Evolutionary conservation across 1,140 invertebrate species (phyloP).

Genomic region (Battus philenor): DNA sequence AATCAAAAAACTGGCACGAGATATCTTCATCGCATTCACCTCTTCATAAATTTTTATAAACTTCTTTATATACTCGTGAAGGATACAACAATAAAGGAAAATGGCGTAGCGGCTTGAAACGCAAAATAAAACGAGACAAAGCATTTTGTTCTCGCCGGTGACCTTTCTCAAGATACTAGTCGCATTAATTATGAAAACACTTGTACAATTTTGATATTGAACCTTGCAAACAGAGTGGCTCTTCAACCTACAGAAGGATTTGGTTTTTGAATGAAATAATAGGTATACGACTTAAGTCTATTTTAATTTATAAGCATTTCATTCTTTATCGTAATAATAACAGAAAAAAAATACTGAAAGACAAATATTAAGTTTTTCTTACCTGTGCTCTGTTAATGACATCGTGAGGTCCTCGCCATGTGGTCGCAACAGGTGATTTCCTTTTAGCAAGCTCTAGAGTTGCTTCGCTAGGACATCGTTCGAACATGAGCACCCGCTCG

Average conservation of each 20-base stretch:
- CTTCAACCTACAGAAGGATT: not conserved
- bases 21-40: no score
- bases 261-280: no score
- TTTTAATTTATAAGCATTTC: no score
- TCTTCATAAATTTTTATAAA: not conserved
- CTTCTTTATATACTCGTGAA: not conserved
- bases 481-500: constrained; percentile 93
- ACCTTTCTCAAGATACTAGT: constrained; percentile 7
- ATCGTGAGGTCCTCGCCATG: constrained; percentile 79
- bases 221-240: constrained; percentile 7
- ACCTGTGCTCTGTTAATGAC: constrained; percentile 85
- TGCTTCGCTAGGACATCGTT: constrained; percentile 89
- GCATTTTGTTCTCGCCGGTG: constrained; percentile 14
- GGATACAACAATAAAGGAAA: not conserved
- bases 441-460: constrained; percentile 82
- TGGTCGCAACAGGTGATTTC: constrained; percentile 76
- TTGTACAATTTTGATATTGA: constrained; percentile 19
- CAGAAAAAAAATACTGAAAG: no score
- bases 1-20: not conserved
- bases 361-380: no score
- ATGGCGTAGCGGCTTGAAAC: not conserved
- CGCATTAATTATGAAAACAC: constrained; percentile 26
- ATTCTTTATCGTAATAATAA: no score
- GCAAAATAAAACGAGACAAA: constrained; percentile 11
- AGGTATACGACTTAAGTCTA: no score